These are phyloP conservation scores for Protobothrops flavoviridis DNA, from an alignment of 2,113 vertebrate species.

Conservation along the genomic window DNA sequence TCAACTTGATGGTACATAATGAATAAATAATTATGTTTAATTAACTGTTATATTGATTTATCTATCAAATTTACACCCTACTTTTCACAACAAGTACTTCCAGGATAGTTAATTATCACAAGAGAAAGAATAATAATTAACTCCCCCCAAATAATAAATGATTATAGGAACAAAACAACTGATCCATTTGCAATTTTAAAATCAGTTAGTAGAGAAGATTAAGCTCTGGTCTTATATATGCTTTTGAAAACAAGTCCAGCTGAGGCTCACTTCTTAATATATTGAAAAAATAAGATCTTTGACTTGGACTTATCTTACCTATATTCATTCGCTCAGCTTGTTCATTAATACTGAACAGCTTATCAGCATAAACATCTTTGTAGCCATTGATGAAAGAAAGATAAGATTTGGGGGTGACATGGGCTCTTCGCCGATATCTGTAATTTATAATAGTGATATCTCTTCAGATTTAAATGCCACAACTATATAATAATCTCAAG, in stretches of 20 bases:
- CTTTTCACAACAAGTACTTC: not conserved
- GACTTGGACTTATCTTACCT: conserved; percentile 68
- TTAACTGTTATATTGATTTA: not conserved
- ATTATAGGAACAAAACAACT: not conserved
- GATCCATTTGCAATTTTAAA: not conserved
- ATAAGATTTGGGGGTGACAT: conserved; percentile 77
- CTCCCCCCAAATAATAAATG: not conserved
- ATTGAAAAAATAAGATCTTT: not conserved
- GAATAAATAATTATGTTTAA: not conserved
- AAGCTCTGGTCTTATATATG: not conserved
- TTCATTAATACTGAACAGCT: conserved; percentile 74
- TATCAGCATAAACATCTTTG: conserved; percentile 80
- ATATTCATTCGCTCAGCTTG: conserved; percentile 83
- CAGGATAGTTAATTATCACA: not conserved
- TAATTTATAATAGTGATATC: conserved; percentile 19
- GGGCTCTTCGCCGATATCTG: conserved; percentile 73
- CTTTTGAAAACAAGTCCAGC: not conserved
- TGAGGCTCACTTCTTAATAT: not conserved
- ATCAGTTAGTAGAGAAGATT: not conserved
- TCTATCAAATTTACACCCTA: not conserved
- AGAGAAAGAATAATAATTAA: not conserved
- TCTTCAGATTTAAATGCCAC: not conserved
- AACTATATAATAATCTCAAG: not conserved
- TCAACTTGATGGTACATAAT: not conserved
- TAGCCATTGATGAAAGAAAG: conserved; percentile 79